Conservation (phyloP, 2,888 invertebrate species). For the Nomada ruficornis region DNA sequence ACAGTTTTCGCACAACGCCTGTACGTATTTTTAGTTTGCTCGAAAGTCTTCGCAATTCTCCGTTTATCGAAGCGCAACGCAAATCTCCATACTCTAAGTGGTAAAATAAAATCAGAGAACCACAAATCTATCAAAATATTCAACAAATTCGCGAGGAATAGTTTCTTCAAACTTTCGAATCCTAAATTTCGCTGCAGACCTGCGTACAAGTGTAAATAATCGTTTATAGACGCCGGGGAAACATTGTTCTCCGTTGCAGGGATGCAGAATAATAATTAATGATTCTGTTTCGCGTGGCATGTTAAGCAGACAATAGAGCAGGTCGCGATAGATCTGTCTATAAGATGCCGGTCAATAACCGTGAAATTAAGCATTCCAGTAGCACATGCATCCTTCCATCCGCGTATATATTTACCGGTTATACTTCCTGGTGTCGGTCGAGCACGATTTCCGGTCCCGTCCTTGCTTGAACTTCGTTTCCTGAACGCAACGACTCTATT, state of each 20-base stretch:
- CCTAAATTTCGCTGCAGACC: no score
- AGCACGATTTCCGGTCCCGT: constrained; percentile 68
- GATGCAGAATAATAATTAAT: constrained; percentile 50
- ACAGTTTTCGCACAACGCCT: no score
- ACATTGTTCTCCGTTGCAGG: background rate
- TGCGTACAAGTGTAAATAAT: background rate
- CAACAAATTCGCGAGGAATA: no score
- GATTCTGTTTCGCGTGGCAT: constrained; percentile 51
- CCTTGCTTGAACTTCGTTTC: constrained; percentile 55
- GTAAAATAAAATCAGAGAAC: no score
- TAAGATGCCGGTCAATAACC: constrained; percentile 67
- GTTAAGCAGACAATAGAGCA: constrained; percentile 61
- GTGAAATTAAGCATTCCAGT: constrained; percentile 71
- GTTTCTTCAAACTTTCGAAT: no score
- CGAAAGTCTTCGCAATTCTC: no score
- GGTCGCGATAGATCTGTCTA: constrained; percentile 61
- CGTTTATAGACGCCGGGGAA: background rate
- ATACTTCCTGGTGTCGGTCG: constrained; percentile 71
- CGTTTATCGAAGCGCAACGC: no score
- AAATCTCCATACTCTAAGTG: no score
- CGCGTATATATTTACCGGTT: constrained; percentile 72
- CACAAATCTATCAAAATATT: no score
- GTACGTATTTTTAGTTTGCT: no score
- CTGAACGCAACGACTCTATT: constrained; percentile 50
- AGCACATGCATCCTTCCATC: constrained; percentile 66